These are phyloP conservation scores for Teleogryllus occipitalis DNA, from an alignment of 1,140 invertebrate genomes.

Conservation along the genomic window DNA sequence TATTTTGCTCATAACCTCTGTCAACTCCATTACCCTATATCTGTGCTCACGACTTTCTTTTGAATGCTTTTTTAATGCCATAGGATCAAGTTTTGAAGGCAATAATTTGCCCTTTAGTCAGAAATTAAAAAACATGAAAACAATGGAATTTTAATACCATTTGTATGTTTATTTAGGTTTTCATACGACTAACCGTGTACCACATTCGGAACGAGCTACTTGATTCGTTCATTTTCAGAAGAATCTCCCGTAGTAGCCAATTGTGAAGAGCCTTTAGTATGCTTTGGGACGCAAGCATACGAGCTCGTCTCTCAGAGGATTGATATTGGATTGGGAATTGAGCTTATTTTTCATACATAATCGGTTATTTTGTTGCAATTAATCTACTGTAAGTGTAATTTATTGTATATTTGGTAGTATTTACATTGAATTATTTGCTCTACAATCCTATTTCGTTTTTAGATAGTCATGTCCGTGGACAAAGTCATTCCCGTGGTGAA, in stretches of 20 bases:
- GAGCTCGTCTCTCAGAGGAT: not conserved
- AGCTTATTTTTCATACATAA: not conserved
- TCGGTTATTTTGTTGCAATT: not conserved
- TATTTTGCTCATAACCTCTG: constrained; percentile 13
- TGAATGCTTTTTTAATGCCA: not conserved
- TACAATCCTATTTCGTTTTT: not conserved
- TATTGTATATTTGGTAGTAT: too few relatives aligned
- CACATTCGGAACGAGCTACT: not conserved
- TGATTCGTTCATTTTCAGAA: not conserved
- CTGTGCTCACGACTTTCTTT: not conserved
- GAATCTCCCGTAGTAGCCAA: not conserved
- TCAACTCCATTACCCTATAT: constrained; percentile 1
- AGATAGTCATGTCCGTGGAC: constrained; percentile 8
- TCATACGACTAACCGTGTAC: not conserved
- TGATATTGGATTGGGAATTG: not conserved
- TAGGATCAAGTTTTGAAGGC: not conserved
- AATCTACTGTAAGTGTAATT: too few relatives aligned
- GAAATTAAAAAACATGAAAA: not conserved
- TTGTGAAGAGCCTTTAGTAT: not conserved
- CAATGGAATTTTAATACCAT: not conserved
- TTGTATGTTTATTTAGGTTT: not conserved
- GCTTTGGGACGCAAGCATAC: not conserved
- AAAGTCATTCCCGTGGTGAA: constrained; percentile 10
- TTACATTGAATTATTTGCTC: too few relatives aligned
- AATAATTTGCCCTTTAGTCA: not conserved